Conservation (phyloP, 1,140 invertebrate genomes). For the Lasioglossum baleicum region DNA sequence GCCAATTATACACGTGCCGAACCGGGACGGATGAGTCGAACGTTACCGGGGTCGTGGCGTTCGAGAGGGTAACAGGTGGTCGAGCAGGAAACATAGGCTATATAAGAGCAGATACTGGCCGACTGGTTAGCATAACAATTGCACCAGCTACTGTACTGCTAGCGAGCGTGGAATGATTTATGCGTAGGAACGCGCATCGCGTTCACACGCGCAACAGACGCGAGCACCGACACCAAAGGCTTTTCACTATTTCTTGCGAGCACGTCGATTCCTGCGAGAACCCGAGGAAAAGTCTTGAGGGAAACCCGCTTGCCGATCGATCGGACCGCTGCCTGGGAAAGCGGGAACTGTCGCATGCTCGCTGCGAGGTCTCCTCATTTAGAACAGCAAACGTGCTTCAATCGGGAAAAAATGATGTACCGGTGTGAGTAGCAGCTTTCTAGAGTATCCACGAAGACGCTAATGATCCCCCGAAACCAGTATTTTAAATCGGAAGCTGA, state of each 20-base stretch:
- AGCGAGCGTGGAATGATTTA: slow-evolving; percentile 72
- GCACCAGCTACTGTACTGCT: slow-evolving; percentile 69
- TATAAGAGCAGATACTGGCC: slow-evolving; percentile 76
- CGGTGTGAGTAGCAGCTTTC: background rate
- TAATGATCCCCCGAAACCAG: no score
- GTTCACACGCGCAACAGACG: slow-evolving; percentile 58
- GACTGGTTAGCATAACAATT: slow-evolving; percentile 79
- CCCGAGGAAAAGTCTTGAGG: slow-evolving; percentile 52
- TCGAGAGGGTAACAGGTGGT: slow-evolving; percentile 78
- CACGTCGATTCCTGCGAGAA: slow-evolving; percentile 52
- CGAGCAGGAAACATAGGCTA: slow-evolving; percentile 76
- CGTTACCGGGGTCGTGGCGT: slow-evolving; percentile 57
- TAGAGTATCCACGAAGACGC: no score
- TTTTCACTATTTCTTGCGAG: slow-evolving; percentile 30
- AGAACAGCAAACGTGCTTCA: no score
- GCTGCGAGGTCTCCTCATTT: no score
- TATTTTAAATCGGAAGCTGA: slow-evolving; percentile 11
- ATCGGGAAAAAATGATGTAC: background rate
- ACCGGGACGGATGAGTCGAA: slow-evolving; percentile 57
- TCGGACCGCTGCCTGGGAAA: background rate
- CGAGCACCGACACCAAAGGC: slow-evolving; percentile 27
- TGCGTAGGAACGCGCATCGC: slow-evolving; percentile 60
- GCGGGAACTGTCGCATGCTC: background rate
- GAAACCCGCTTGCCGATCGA: slow-evolving; percentile 23
- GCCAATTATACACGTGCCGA: slow-evolving; percentile 56